Evolutionary conservation across 2,113 vertebrate species (phyloP), one percentile per base, ranked within the genome.

Genomic region (Zosterops lateralis): DNA sequence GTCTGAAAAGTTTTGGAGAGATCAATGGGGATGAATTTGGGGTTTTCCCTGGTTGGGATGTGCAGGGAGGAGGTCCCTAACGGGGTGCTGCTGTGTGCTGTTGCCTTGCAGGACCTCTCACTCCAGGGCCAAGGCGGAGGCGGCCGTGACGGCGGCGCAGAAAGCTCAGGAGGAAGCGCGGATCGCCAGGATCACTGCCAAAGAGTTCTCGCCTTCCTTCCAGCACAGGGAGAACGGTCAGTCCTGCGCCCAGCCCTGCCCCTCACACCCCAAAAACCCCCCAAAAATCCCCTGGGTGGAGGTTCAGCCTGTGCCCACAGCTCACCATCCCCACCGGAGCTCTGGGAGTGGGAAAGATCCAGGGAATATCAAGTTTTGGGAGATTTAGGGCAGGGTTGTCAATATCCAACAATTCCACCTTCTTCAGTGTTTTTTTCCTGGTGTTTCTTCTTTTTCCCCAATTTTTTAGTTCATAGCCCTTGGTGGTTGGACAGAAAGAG

Each of bases 201-300:
- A 99, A 98, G 99, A 99, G 98, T 99, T 99, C 96, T 99, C 99
- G 1, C 99, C 99, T 71, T 99, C 99, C 97, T 99, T 99, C 95
- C 98, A 99, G 98, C 99, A 99, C 98, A 97, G 99, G 89, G 99
- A 99, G 79, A 99, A 99, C 3, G 99, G 99, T 99, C 96, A 98
- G 99, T 98, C 21, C 5, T 0, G 56, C 3, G 3, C 0, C 4
- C 7, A 13, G 12, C 38, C 17, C 77, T 34, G 87, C 53, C 36
- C 44, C 5, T 2, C 51, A 6, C 2, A 3, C 54, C 50, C 11
- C 60, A 16, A 17, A 2, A 21, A 4, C 1, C 1, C 9, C 5
- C 54, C 26, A 40, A 1, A 38, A 29, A 26, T 3, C 25, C 47
- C 60, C 47, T 4, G n/a, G 0, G 1, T 3, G 0, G 5, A 15